Base-by-base conservation (phyloP, 2,797 vertebrate species). In the Pseudochaenichthys georgianus region DNA sequence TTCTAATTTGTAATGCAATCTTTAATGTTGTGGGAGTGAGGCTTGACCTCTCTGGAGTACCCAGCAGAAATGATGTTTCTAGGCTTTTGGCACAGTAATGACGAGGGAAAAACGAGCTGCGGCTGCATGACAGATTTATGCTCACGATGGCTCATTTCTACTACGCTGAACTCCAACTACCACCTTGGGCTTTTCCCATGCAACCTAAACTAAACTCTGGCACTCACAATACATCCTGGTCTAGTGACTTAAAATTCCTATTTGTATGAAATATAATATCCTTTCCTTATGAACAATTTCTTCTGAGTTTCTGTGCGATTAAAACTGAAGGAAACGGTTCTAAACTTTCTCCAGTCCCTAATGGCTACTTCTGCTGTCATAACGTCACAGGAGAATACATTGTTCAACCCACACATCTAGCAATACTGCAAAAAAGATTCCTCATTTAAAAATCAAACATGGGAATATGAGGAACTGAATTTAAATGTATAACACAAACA, bases 21-120 rank as follows among this genome's bases (percentile, higher is more conserved):
- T 92, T 83, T 91, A 92, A 92, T 90, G 88, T 91, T 80, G 76
- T 62, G 82, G 78, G 85, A 91, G 78, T 71, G 70, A 78, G 78
- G 75, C 66, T 86, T 83, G 85, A 88, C 85, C 86, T 92, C 86
- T 89, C 82, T 47, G 31, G 85, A 85, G 86, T 69, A 80, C 57
- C 68, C 52, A 45, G 85, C 70, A 84, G 69, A 91, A 81, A 84
- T 64, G n/a, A 87, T 87, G 70, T 83, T 88, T 87, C 81, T 70
- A 63, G 73, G 75, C 83, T 85, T 66, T 70, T 75, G 77, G 68
- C 63, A 81, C 71, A 67, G 75, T 71, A 72, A 86, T 83, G 83
- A 87, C 69, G 72, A 60, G 64, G 73, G 70, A 58, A 88, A 85
- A 84, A 88, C 72, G 78, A 87, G 75, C 86, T 68, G 57, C 31